phyloP scores from a whole-genome alignment of 2,113 vertebrate species.

The Rhagologus leucostigma region DNA sequence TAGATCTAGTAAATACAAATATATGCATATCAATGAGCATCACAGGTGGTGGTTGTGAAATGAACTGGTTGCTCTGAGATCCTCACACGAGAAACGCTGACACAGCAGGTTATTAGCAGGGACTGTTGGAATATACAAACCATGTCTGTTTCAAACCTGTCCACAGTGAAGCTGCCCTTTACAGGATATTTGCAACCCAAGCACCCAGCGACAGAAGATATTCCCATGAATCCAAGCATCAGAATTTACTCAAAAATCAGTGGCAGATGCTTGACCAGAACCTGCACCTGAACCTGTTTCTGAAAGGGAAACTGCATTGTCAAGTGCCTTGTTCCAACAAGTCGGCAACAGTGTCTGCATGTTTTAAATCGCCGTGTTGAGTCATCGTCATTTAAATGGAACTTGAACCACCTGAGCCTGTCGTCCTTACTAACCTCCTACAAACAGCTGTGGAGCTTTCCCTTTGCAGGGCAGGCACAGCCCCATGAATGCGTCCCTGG shows the following conservation, averaged over 20 bases:
- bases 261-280: not conserved
- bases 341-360: not conserved
- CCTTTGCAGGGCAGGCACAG: not conserved
- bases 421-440: not conserved
- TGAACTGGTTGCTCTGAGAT: not conserved
- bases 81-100: not conserved
- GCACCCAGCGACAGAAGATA: not conserved
- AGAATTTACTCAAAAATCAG: not conserved
- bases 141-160: not conserved
- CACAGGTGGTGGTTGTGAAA: not conserved
- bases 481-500: not conserved
- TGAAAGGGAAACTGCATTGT: not conserved
- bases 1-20: not conserved
- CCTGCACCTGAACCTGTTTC: not conserved
- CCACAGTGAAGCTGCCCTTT: not conserved
- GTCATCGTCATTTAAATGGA: not conserved
- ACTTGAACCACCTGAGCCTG: not conserved
- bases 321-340: conserved; percentile 6
- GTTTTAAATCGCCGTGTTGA: conserved; percentile 6
- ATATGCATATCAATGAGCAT: not conserved
- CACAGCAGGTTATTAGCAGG: not conserved
- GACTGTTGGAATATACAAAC: not conserved
- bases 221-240: not conserved
- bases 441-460: not conserved
- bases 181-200: not conserved